Base-by-base conservation (phyloP, 23 tunicate genomes). In the Botrylloides violaceus region DNA sequence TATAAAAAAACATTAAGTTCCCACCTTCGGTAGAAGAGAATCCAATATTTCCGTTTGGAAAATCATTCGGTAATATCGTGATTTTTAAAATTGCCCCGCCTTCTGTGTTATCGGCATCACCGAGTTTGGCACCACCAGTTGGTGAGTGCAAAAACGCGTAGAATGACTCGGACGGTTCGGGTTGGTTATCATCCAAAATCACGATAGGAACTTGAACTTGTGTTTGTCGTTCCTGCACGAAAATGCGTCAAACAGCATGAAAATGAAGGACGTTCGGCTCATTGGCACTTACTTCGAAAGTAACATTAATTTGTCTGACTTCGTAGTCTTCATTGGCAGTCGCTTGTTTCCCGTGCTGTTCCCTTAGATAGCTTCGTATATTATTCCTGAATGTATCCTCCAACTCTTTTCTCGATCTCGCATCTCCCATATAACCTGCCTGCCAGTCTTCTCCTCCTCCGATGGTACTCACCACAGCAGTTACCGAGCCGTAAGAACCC, bases 121-220 rank as follows among this genome's bases (percentile, higher is more conserved):
- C 74, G 1, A 68, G 58, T 72, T 66, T 76, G 33, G 80, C 95
- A 34, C 95, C 95, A n/a, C 95, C 95, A 57, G 63, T 53, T 24
- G 87, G 77, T 29, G 95, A 81, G 47, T 81, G 86, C 24, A 87
- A 50, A 71, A 29, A 77, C 4, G 80, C 58, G 37, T 70, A 81
- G 37, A 87, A 87, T 1, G 63, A n/a, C 53, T 87, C 95, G 30
- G n/a, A 65, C 2, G 95, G 82, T 71, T 87, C 95, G 21, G 88
- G 33, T 23, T 71, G 37, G 33, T 64, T 63, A 49, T 87, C 95
- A 57, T 87, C 72, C 53, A 81, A 56, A 21, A 87, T 81, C 24
- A 87, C 87, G 32, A 87, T 59, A 4, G 95, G 83, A 1, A 87
- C 57, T 20, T 70, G 61, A 35, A 65, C 61, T 27, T 48, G 25